These are phyloP conservation scores for Strigamia crassipes DNA, from an alignment of 2,888 invertebrate species.

Conservation along the genomic window DNA sequence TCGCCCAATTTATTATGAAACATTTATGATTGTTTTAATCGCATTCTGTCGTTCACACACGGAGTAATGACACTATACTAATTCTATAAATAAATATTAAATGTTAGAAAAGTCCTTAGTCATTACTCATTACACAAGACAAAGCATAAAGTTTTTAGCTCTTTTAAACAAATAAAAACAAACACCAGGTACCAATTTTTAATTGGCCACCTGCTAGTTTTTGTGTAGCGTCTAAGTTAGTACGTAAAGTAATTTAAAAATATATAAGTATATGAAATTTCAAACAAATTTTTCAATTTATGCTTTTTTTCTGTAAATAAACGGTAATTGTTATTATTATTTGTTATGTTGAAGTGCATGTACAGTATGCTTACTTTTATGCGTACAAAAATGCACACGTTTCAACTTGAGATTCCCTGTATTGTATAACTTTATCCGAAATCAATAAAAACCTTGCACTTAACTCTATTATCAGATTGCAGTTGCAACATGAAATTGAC, in stretches of 20 bases:
- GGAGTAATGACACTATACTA: neutral
- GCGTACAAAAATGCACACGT: neutral
- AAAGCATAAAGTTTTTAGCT: neutral
- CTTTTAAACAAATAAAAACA: neutral
- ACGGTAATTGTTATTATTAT: no score
- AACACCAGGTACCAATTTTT: neutral
- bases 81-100: neutral
- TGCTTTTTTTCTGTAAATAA: neutral
- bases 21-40: constrained; percentile 14
- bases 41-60: neutral
- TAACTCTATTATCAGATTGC: constrained; percentile 42
- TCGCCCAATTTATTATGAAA: neutral
- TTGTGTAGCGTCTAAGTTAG: neutral
- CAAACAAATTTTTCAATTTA: neutral
- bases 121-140: neutral
- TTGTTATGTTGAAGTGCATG: no score
- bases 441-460: constrained; percentile 42
- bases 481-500: constrained; percentile 38
- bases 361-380: neutral
- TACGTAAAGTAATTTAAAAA: neutral
- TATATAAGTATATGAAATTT: neutral
- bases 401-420: constrained; percentile 25
- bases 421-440: constrained; percentile 42
- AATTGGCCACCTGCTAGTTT: constrained; percentile 2
- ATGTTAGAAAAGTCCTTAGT: neutral